phyloP scores from a whole-genome alignment of 2,888 invertebrate species.

The Tipula lateralis region DNA sequence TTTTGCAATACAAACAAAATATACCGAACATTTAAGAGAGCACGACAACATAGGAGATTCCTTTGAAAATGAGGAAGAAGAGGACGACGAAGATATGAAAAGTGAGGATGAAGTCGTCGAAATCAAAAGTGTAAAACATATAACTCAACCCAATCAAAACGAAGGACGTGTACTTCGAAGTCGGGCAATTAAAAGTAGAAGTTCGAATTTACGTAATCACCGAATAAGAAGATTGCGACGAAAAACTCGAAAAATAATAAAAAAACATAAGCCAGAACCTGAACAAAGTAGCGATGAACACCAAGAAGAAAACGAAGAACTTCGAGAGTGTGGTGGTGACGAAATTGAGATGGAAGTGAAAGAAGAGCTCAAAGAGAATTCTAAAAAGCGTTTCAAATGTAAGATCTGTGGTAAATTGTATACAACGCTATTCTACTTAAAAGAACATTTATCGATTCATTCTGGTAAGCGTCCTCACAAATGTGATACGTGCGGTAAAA shows the following conservation, averaged over 20 bases:
- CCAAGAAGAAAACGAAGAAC: neutral
- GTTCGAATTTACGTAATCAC: neutral
- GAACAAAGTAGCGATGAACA: neutral
- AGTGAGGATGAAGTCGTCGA: neutral
- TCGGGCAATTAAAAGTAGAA: neutral
- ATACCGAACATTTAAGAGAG: neutral
- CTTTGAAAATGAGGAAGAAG: neutral
- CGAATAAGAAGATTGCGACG: neutral
- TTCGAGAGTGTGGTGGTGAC: neutral
- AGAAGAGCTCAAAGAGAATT: neutral
- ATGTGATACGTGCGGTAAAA: neutral
- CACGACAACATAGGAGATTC: neutral
- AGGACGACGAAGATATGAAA: neutral
- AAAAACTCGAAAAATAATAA: neutral
- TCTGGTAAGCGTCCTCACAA: neutral
- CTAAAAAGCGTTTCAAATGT: neutral
- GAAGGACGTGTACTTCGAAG: neutral
- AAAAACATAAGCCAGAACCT: neutral
- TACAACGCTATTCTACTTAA: neutral
- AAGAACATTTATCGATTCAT: neutral
- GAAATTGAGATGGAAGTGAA: neutral
- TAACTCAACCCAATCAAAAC: neutral
- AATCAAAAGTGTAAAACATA: neutral
- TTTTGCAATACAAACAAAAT: conserved; percentile 3
- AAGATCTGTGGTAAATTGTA: neutral